Percentiles rank a stretch among this genome's conserved stretches.
Conservation (phyloP, 2,113 vertebrate species). For the Halichoeres trimaculatus region DNA sequence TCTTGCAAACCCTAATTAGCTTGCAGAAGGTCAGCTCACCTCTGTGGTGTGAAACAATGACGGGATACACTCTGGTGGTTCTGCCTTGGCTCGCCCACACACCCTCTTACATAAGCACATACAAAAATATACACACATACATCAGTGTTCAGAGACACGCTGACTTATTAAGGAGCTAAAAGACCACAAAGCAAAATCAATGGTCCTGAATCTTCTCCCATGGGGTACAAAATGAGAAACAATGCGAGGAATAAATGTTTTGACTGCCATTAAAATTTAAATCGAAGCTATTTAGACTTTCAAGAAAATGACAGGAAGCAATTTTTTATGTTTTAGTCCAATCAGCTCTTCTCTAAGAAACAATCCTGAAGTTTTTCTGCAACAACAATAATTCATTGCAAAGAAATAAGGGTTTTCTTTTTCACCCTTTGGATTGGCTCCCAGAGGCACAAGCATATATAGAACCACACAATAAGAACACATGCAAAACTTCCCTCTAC, state of each 20-base stretch:
- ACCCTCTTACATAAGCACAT: slow-evolving; percentile 17
- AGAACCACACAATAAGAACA: no score
- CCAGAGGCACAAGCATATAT: no score
- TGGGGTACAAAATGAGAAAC: not conserved
- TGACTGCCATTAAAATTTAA: not conserved
- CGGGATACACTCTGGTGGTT: slow-evolving; percentile 52
- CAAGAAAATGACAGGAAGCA: not conserved
- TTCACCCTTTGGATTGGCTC: no score
- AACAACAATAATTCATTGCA: no score
- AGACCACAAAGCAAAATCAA: not conserved
- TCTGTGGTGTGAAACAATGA: slow-evolving; percentile 62
- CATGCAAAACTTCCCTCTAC: no score
- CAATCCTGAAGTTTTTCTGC: no score
- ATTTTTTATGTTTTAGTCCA: not conserved
- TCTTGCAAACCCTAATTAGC: slow-evolving; percentile 70
- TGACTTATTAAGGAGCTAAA: not conserved
- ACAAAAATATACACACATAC: not conserved
- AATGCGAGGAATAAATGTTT: not conserved
- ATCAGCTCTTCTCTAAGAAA: not conserved
- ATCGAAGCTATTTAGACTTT: not conserved
- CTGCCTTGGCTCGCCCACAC: slow-evolving; percentile 12
- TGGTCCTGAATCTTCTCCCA: no score
- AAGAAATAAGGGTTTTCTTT: no score
- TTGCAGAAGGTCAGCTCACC: slow-evolving; percentile 59
- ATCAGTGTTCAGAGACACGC: not conserved